A percentile compares a stretch with the other conserved stretches of the same genome.
Conservation (phyloP, 1,140 invertebrate species). For the Mya arenaria region DNA sequence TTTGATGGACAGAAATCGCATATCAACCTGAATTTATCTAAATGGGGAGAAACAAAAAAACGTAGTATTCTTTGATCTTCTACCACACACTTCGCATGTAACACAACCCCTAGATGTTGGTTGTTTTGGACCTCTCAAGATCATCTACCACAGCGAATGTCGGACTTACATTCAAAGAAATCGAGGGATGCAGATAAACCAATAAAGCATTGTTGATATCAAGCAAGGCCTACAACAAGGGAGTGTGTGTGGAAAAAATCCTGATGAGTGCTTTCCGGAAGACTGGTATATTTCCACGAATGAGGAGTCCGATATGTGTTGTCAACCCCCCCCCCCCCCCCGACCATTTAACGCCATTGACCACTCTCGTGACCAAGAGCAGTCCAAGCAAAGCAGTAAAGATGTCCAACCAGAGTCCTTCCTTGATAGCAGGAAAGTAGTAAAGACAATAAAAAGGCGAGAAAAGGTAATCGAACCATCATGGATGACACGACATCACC, state of each 20-base stretch:
- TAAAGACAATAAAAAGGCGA: not conserved
- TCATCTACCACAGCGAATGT: not conserved
- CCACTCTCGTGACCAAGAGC: not conserved
- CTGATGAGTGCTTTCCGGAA: conserved; percentile 40
- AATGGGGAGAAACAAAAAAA: conserved; percentile 53
- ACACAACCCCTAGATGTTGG: conserved; percentile 24
- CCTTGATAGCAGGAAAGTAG: no score
- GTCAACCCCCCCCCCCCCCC: not conserved
- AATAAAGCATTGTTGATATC: conserved; percentile 39
- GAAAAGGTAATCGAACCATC: no score
- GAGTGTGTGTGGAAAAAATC: conserved; percentile 47
- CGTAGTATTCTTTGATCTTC: conserved; percentile 27
- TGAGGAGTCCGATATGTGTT: not conserved
- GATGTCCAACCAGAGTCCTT: not conserved
- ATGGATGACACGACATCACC: not conserved
- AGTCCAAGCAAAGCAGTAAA: not conserved
- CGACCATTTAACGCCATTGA: no score
- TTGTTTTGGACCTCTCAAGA: conserved; percentile 35
- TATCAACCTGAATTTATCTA: not conserved
- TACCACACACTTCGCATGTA: conserved; percentile 25
- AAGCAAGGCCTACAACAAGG: conserved; percentile 14
- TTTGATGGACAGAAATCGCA: conserved; percentile 45
- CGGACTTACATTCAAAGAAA: not conserved
- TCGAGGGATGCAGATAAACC: conserved; percentile 14
- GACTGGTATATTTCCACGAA: conserved; percentile 51